A percentile compares a stretch with the other conserved stretches of the same genome.
Conservation (phyloP, 2,888 invertebrate genomes). For the Ischnura elegans region DNA sequence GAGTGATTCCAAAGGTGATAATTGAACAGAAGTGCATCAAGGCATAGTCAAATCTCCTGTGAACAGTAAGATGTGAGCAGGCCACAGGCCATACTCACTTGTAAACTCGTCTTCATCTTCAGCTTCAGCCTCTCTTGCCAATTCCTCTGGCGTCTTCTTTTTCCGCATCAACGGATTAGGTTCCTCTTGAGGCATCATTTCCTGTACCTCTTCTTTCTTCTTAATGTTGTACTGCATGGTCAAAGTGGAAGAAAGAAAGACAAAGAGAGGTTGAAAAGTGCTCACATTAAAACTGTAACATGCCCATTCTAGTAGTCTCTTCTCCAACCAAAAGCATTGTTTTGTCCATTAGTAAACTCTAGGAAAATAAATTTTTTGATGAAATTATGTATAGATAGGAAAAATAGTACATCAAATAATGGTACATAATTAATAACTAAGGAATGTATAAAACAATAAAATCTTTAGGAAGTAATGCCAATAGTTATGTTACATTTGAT, state of each 20-base stretch:
- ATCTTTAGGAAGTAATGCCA: no score
- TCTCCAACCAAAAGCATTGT: background rate
- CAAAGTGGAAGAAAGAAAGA: conserved; percentile 63
- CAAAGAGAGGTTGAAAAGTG: background rate
- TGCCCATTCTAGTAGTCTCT: background rate
- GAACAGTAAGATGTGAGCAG: background rate
- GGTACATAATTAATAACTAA: no score
- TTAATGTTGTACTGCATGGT: conserved; percentile 96
- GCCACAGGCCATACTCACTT: conserved; percentile 83
- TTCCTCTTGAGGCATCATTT: conserved; percentile 90
- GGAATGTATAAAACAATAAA: no score
- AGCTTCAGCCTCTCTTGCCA: conserved; percentile 97
- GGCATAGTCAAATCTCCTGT: background rate
- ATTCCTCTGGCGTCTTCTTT: conserved; percentile 98
- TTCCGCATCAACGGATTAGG: conserved; percentile 97
- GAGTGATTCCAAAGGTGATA: background rate
- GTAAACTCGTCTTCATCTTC: conserved; percentile 98
- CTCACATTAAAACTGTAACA: background rate
- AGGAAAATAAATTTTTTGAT: background rate
- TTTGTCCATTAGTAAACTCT: background rate
- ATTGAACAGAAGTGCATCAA: background rate
- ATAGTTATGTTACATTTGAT: no score
- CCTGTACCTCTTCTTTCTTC: conserved; percentile 96
- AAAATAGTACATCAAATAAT: no score
- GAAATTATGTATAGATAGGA: background rate